Evolutionary conservation across 2,113 vertebrate genomes (phyloP).

Genomic region (Lampris incognitus): DNA sequence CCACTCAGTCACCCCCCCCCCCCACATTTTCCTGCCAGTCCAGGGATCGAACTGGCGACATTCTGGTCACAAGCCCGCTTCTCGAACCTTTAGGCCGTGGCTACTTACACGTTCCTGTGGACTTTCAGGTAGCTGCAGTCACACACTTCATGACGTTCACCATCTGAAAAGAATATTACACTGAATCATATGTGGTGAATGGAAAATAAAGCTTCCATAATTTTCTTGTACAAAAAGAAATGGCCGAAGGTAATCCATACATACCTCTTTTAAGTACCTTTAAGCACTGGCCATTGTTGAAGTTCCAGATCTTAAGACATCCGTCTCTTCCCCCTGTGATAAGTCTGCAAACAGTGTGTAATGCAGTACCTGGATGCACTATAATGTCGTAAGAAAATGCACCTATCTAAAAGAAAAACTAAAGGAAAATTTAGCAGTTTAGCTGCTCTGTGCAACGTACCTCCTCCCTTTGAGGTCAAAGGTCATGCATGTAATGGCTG

Average conservation of each 20-base stretch:
- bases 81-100: too few relatives aligned
- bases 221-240: background rate
- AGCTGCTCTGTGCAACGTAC: slow-evolving; percentile 34
- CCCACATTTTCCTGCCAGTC: too few relatives aligned
- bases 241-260: background rate
- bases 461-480: slow-evolving; percentile 83
- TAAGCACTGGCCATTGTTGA: slow-evolving; percentile 77
- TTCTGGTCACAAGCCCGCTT: too few relatives aligned
- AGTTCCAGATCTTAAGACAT: slow-evolving; percentile 82
- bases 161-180: slow-evolving; percentile 63
- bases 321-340: slow-evolving; percentile 81
- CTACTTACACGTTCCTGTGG: slow-evolving; percentile 82
- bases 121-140: slow-evolving; percentile 80
- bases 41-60: too few relatives aligned
- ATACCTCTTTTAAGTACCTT: slow-evolving; percentile 76
- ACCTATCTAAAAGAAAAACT: background rate
- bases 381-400: background rate
- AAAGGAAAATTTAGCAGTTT: background rate
- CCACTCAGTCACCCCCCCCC: too few relatives aligned
- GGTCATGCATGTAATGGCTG: slow-evolving; percentile 80
- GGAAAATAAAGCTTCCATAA: background rate
- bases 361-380: too few relatives aligned
- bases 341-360: slow-evolving; percentile 67
- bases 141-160: slow-evolving; percentile 75
- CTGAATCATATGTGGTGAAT: background rate